Conservation (phyloP, 2,113 vertebrate genomes). For the Tinamus guttatus region DNA sequence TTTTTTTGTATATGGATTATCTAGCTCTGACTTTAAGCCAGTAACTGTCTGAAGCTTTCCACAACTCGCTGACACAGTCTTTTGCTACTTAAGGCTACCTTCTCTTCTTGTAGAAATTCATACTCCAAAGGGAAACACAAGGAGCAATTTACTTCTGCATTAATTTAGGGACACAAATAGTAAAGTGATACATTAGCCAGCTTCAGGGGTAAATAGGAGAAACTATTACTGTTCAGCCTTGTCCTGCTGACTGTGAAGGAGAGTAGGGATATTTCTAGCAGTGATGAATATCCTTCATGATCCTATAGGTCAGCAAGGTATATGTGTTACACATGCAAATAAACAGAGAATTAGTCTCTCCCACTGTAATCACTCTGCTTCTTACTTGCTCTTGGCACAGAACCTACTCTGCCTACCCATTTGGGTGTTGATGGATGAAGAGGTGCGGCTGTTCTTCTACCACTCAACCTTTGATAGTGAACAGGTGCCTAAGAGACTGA, state of each 20-base stretch:
- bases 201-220: not conserved
- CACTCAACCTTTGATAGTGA: conserved; percentile 85
- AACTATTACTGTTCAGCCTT: not conserved
- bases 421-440: conserved; percentile 89
- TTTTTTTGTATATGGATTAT: not conserved
- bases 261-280: conserved; percentile 34
- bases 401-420: conserved; percentile 86
- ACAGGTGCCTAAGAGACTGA: conserved; percentile 86
- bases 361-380: not conserved
- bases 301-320: not conserved
- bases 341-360: not conserved
- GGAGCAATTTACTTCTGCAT: not conserved
- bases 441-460: conserved; percentile 93
- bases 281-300: conserved; percentile 6
- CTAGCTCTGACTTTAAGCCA: not conserved
- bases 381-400: conserved; percentile 35
- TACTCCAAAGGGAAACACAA: not conserved
- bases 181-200: not conserved
- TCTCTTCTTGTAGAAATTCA: not conserved
- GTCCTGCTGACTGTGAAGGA: conserved; percentile 15
- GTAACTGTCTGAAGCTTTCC: not conserved
- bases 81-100: not conserved
- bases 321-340: not conserved
- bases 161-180: not conserved
- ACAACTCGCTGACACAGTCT: not conserved